Percentiles rank a stretch among this genome's conserved stretches.
Conservation (phyloP, 2,113 vertebrate genomes). For the Paracanthobrama guichenoti region DNA sequence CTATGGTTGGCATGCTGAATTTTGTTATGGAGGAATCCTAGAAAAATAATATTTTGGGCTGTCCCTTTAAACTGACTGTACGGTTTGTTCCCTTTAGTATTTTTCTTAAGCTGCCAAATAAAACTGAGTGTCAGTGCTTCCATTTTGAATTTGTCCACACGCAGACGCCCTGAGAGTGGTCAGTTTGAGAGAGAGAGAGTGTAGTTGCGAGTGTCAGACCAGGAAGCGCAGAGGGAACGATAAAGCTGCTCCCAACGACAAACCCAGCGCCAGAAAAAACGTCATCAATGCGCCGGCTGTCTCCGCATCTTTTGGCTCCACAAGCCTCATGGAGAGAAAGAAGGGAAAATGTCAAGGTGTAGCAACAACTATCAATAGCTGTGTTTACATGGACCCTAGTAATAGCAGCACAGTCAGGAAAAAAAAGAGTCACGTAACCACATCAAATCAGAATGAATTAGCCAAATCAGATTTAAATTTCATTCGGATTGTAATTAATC, state of each 20-base stretch:
- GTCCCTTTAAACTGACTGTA: conserved; percentile 64
- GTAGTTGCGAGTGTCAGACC: conserved; percentile 62
- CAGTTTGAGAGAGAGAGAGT: not conserved
- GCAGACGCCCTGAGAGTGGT: not conserved
- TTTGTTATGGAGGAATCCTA: not conserved
- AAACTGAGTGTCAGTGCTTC: not conserved
- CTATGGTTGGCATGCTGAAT: not conserved
- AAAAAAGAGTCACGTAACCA: too few species aligned
- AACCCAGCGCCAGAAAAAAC: conserved; percentile 85
- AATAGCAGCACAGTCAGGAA: too few species aligned
- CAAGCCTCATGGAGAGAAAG: conserved; percentile 70
- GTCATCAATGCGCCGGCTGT: conserved; percentile 87
- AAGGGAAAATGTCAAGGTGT: not conserved
- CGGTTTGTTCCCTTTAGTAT: not conserved
- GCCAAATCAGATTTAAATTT: too few species aligned
- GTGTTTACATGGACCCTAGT: too few species aligned
- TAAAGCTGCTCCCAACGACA: conserved; percentile 80
- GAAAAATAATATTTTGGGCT: conserved; percentile 34
- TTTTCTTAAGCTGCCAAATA: not conserved
- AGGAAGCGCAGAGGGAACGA: conserved; percentile 79
- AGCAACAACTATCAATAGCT: too few species aligned
- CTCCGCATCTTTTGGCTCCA: conserved; percentile 79
- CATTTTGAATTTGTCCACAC: not conserved
- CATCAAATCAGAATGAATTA: too few species aligned
- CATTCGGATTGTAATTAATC: too few species aligned